phyloP scores from a whole-genome alignment of 2,888 invertebrate species.

The Chrysolina oricalcia region DNA sequence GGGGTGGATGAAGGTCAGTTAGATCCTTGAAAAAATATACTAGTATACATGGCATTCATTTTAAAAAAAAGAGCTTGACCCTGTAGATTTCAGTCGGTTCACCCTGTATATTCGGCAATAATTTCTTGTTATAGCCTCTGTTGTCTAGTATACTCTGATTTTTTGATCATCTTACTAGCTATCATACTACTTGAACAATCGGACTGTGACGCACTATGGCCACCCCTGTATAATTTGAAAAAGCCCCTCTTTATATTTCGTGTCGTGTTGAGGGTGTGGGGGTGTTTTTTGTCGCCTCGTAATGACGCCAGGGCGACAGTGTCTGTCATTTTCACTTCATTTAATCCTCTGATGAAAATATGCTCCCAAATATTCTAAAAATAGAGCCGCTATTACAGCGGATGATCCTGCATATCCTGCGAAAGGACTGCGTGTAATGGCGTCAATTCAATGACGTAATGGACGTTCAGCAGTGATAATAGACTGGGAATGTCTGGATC shows the following conservation, averaged over 20 bases:
- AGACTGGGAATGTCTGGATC: slow-evolving; percentile 12
- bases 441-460: slow-evolving; percentile 9
- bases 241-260: not conserved
- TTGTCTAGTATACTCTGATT: no score
- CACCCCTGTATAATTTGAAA: no score
- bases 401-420: slow-evolving; percentile 4
- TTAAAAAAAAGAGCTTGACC: no score
- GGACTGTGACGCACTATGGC: no score
- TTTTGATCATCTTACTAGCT: no score
- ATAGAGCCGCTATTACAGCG: slow-evolving; percentile 2
- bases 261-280: not conserved
- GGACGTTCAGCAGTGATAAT: slow-evolving; percentile 1
- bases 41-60: no score
- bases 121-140: no score
- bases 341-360: not conserved
- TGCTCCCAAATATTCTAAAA: not conserved
- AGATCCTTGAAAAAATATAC: no score
- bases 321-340: not conserved
- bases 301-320: not conserved
- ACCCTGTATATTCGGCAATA: no score
- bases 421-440: slow-evolving; percentile 1
- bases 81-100: no score
- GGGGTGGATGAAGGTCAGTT: no score
- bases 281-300: not conserved
- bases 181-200: no score